These are phyloP conservation scores for Drosophila heteroneura DNA, from an alignment of 2,888 invertebrate genomes.

Conservation along the genomic window DNA sequence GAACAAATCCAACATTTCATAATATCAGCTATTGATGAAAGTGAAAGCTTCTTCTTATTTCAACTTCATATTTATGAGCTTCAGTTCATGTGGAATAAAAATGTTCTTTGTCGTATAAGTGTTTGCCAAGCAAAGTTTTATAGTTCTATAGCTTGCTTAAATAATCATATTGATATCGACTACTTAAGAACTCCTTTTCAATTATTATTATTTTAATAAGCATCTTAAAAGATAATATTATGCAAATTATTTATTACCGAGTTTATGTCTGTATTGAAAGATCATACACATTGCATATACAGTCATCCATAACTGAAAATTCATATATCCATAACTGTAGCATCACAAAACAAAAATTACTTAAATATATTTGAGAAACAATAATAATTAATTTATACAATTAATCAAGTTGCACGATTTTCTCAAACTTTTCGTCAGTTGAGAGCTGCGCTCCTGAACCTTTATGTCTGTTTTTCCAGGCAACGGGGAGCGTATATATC, in stretches of 20 bases:
- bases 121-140: neutral
- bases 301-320: too few relatives aligned
- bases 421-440: neutral
- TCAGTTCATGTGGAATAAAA: neutral
- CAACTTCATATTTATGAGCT: neutral
- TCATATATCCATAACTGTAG: neutral
- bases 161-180: neutral
- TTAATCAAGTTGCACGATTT: neutral
- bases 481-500: constrained; percentile 45
- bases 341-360: neutral
- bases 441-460: constrained; percentile 58
- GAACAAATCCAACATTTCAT: neutral
- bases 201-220: neutral
- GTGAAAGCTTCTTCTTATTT: neutral
- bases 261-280: neutral
- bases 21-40: neutral
- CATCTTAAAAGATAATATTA: neutral
- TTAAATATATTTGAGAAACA: neutral
- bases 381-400: neutral
- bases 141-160: neutral
- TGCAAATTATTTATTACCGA: neutral
- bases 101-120: rapidly evolving
- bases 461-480: constrained; percentile 30
- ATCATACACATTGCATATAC: neutral
- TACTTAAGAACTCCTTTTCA: neutral